A percentile compares a stretch with the other conserved stretches of the same genome.
Conservation (phyloP, 2,888 invertebrate genomes). For the Stenolophus ochropezus region DNA sequence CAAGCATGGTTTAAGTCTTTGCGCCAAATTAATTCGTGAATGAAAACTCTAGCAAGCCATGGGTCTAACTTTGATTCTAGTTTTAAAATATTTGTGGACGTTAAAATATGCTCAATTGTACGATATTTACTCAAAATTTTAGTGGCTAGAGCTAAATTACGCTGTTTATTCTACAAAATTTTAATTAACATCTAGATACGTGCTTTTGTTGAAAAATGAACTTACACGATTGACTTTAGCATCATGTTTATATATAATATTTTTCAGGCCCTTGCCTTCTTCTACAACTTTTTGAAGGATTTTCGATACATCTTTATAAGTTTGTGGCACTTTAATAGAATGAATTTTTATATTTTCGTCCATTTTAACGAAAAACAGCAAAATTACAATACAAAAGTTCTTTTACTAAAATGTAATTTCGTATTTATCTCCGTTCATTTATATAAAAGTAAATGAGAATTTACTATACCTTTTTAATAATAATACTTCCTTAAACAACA, state of each 20-base stretch:
- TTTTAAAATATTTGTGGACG: slow-evolving; percentile 78
- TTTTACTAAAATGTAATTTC: not conserved
- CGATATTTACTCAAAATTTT: slow-evolving; percentile 80
- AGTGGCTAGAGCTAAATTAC: slow-evolving; percentile 81
- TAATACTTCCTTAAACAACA: not conserved
- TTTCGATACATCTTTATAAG: slow-evolving; percentile 85
- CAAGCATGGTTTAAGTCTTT: slow-evolving; percentile 80
- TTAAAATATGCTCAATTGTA: slow-evolving; percentile 81
- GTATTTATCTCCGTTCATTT: not conserved
- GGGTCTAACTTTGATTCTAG: slow-evolving; percentile 82
- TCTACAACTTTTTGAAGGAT: slow-evolving; percentile 82
- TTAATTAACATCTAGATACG: not conserved
- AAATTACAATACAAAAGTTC: not conserved
- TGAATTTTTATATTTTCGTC: slow-evolving; percentile 70
- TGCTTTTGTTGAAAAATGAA: slow-evolving; percentile 64
- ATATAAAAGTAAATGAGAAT: not conserved
- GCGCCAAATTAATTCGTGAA: slow-evolving; percentile 89
- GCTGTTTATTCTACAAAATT: slow-evolving; percentile 82
- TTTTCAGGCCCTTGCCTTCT: slow-evolving; percentile 84
- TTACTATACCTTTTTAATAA: not conserved
- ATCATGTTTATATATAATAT: slow-evolving; percentile 75
- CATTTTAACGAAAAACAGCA: not conserved
- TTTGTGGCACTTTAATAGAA: slow-evolving; percentile 84
- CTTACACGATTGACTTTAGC: slow-evolving; percentile 83
- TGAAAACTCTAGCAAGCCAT: slow-evolving; percentile 84